Base-by-base conservation (phyloP, 2,797 vertebrate genomes). In the Luscinia megarhynchos region DNA sequence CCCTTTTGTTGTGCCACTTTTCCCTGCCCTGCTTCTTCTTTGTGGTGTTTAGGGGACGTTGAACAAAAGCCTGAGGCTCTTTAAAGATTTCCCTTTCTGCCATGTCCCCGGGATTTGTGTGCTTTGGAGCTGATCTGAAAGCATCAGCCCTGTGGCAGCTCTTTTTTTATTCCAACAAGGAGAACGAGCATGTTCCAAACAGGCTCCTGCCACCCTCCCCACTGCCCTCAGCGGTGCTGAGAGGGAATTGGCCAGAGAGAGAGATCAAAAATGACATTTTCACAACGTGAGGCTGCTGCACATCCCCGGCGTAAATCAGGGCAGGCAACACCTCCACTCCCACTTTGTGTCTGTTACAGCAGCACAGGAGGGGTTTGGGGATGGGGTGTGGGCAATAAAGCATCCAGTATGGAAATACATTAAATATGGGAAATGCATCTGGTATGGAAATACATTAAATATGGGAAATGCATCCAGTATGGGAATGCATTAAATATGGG, bases 31-130 rank as follows among this genome's bases (percentile, higher is more conserved):
- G 63, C 5, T 92, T 95, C 78, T 6, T 74, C 84, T 54, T 54
- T 21, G 55, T 2, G 16, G 50, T 18, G 0, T 32, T 74, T 24
- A 63, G 53, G 81, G 53, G 73, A 72, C 3, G 24, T 5, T 50
- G 78, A 87, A 94, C 84, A 95, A 93, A 92, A 73, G 87, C 70
- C 48, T 5, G 67, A 38, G 68, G 50, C 73, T 38, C 58, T 94
- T 84, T 82, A 75, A 64, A n/a, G 50, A n/a, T 78, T 46, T 68
- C 51, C 7, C 20, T 77, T 46, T 30, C 70, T 75, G 30, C 76
- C 48, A 6, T 5, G 12, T 76, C 81, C 72, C 68, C 20, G 23
- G 69, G 84, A 76, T 13, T 5, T 7, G 22, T 27, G 27, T 9
- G 59, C 70, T 46, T 68, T 55, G 76, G 78, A 84, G 87, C 82